Base-by-base conservation (phyloP, 2,888 invertebrate genomes). In the Acanthosoma haemorrhoidale region DNA sequence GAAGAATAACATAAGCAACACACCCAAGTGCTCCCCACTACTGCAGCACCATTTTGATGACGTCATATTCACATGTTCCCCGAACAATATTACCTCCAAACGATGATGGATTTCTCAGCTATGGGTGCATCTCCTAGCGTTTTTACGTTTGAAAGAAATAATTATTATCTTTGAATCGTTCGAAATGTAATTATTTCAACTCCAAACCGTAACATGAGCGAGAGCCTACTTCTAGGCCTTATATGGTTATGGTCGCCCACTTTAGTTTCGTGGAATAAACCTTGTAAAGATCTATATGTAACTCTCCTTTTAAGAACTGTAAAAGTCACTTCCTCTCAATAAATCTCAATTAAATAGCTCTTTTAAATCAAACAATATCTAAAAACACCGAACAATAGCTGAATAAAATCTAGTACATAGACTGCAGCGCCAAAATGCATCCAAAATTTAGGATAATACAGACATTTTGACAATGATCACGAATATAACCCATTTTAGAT, bases 1-100 rank as follows among this genome's bases (percentile, higher is more conserved):
- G 57, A 51, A 69, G n/a, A 71, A 69, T 69, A 68, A 71, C 68
- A 66, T 61, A 68, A 67, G 69, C 71, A 68, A 71, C 71, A 71
- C 71, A 69, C 71, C 71, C 71, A 58, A 69, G 32, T 41, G 34
- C 29, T 58, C 68, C 69, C 71, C 71, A 69, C 69, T 63, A 60
- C 64, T 64, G 64, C 25, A 39, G 64, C 41, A 39, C 61, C 64
- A 64, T 64, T 39, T 64, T 64, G 64, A 39, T 64, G 64, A 64
- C 64, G 64, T 64, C 64, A 64, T 36, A 38, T 39, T 64, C 41
- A 64, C 64, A 61, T 61, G 61, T 61, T 61, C 38, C n/a, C n/a
- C 18, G 34, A 36, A 61, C 61, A 61, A 61, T 36, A 36, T 61
- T 34, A 34, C 21, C n/a, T n/a, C n/a, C n/a, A n/a, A n/a, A n/a